Evolutionary conservation across 2,888 invertebrate genomes (phyloP), one percentile per base, ranked within the genome.

Genomic region (Sisyra nigra): DNA sequence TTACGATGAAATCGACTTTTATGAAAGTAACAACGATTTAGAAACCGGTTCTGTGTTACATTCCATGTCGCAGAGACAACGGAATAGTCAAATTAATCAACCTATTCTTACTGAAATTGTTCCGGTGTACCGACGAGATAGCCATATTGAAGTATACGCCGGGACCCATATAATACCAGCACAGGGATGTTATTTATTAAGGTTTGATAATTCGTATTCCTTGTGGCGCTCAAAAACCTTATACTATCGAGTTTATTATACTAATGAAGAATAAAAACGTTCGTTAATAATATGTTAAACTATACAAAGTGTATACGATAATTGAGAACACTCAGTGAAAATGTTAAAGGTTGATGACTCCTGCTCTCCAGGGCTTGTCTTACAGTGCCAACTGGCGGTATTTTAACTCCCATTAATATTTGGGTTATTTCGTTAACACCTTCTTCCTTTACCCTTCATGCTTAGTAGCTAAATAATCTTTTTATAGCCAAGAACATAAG

Each of bases 171-270:
- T 80, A 41, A 97, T 97, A 65, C 97, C 97, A 1, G 96, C 94
- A 2, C 83, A 89, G 65, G 98, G 98, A 13, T 89, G 96, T 32
- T 99, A 99, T 65, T 69, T 97, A 58, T 72, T 98, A 34, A 98
- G 98, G 67, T 99, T 99, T 65, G 98, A 99, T 68, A 99, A 99
- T 67, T 92, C 96, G 1, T 99, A 96, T 63, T 96, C 94, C 43
- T 71, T 99, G 52, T 98, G 97, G 97, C 78, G 98, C 55, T 94
- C 94, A 53, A 99, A 99, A 76, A 94, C 93, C 37, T 75, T 99
- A 43, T 99, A 97, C 65, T 99, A 98, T 65, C 79, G 97, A 65
- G 94, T 98, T 41, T 98, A 94, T 63, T 98, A 98, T 62, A 94
- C 89, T 41, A 82, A 86, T 55, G 74, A 59, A 55, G 37, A 37